Base-by-base conservation (phyloP, 2,888 invertebrate species). In the Agrotis segetum region DNA sequence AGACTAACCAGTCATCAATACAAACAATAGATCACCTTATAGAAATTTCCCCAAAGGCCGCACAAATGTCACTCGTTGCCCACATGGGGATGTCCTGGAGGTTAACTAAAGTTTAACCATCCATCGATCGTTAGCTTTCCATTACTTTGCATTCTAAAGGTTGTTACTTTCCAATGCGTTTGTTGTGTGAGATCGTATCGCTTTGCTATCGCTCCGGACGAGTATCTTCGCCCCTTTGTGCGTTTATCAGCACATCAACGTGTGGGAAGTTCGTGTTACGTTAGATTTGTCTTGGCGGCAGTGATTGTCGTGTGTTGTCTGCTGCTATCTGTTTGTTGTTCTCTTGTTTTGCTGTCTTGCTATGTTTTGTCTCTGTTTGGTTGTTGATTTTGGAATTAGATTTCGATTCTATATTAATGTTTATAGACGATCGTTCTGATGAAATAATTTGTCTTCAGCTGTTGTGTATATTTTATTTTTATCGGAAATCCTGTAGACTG, bases 151-250 rank as follows among this genome's bases (percentile, higher is more conserved):
- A 91, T 91, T 88, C 84, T 88, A 90, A 90, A 90, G 88, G 88
- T 88, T 88, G 83, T 81, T 86, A 87, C 92, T 92, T 94, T 94
- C 94, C 91, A 93, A 91, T 89, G 89, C 87, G 90, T 89, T 89
- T 89, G 87, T 87, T 85, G 87, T 89, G 85, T 87, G 87, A 81
- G 88, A 91, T 89, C 79, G 76, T 88, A 92, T 92, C 92, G 84
- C 71, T 82, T 81, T 83, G 87, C 87, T 91, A 93, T 91, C 92
- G 88, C 84, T 71, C 79, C 81, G 81, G 84, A 87, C 88, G 87
- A 88, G 88, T 88, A 90, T 91, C 90, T 90, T 91, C 88, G 88
- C 91, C 86, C 88, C 91, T 91, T 92, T 92, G 92, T 92, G 83
- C 85, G 83, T 84, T 90, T 92, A 92, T 92, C 91, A 84, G 79